Evolutionary conservation across 2,888 invertebrate species (phyloP), one percentile per base, ranked within the genome.

Genomic region (Monochamus alternatus): DNA sequence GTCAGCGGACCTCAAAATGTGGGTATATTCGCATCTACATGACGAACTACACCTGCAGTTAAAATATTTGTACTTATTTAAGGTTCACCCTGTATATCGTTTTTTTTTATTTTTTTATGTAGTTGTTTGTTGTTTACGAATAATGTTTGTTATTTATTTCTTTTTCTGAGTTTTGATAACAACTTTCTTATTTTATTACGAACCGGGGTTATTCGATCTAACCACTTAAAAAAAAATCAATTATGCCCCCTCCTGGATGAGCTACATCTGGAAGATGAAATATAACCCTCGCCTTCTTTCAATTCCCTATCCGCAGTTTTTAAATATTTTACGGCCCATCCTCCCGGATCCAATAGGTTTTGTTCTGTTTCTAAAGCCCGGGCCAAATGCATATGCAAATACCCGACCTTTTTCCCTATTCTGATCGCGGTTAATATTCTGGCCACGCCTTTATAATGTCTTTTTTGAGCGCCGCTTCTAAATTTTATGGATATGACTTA

Each of bases 371-470:
- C n/a, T n/a, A 55, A 55, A 31, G 30, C 32, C 51, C 43, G 12
- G 14, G 58, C 22, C 58, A 38, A 68, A 38, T 68, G 58, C 67
- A 68, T 58, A 58, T 68, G 58, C 58, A 68, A 68, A 68, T 68
- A n/a, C 22, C 32, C 22, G 22, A 22, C 67, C 55, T 67, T 68
- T 68, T 58, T 55, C 22, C 9, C 22, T 14, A 38, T 32, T 58
- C 43, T 5, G 14, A 10, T 38, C 38, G 58, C 32, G 38, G 67
- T 32, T 68, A 58, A 68, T 68, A 58, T 58, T 55, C 30, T 55
- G 14, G 55, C 43, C 58, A 14, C 64, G 64, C 38, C 58, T 14
- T 38, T 38, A 51, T 58, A 58, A 68, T 68, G 55, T 68, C 55
- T 68, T 66, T 52, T 8, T 22, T 43, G 32, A 58, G 22, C 22